phyloP scores from a whole-genome alignment of 2,888 invertebrate species.

The Heliconius erato region DNA sequence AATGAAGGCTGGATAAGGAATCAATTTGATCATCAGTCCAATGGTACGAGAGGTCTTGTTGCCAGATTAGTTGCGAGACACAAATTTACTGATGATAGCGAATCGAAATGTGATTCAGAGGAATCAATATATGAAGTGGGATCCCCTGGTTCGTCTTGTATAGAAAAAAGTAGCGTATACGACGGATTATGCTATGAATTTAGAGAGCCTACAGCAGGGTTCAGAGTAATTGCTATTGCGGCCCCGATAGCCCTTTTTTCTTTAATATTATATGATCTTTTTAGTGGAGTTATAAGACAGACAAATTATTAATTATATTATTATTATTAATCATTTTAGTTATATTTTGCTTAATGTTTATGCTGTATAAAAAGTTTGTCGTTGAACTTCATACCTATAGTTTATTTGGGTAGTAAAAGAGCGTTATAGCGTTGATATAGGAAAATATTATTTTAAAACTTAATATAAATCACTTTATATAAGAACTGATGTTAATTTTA shows the following conservation, averaged over 20 bases:
- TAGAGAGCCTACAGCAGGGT: slow-evolving; percentile 73
- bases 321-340: too few relatives aligned
- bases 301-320: slow-evolving; percentile 60
- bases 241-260: slow-evolving; percentile 75
- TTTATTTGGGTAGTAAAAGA: background rate
- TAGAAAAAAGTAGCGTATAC: slow-evolving; percentile 69
- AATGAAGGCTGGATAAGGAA: slow-evolving; percentile 61
- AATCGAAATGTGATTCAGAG: slow-evolving; percentile 68
- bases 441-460: too few relatives aligned
- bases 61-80: slow-evolving; percentile 72
- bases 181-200: slow-evolving; percentile 72
- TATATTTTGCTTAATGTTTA: too few relatives aligned
- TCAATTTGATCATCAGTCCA: slow-evolving; percentile 54
- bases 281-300: slow-evolving; percentile 78
- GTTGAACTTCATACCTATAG: too few relatives aligned
- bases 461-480: too few relatives aligned
- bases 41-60: slow-evolving; percentile 67
- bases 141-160: slow-evolving; percentile 68
- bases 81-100: slow-evolving; percentile 65
- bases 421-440: too few relatives aligned
- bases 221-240: slow-evolving; percentile 73
- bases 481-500: background rate
- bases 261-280: slow-evolving; percentile 77
- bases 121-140: slow-evolving; percentile 70
- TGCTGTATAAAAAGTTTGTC: too few relatives aligned